Conservation (phyloP, 2,113 vertebrate genomes). For the Phyllostomus hastatus region DNA sequence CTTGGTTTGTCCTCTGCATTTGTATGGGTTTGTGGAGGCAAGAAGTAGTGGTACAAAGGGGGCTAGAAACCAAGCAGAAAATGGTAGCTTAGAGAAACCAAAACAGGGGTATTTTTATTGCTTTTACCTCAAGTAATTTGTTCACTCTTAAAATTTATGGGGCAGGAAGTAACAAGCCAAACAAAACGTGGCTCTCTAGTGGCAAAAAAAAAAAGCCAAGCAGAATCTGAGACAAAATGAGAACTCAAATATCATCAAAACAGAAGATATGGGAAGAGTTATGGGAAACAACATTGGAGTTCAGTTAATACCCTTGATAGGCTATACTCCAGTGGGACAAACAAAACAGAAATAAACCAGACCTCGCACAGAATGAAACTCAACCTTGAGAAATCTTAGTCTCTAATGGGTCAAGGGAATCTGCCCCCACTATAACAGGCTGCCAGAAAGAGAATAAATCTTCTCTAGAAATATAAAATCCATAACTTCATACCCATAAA, state of each 20-base stretch:
- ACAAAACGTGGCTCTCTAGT: background rate
- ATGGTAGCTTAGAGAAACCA: background rate
- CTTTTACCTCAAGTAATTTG: background rate
- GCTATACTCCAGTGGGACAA: background rate
- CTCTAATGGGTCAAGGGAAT: background rate
- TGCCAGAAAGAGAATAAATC: background rate
- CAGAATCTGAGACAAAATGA: background rate
- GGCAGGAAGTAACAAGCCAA: background rate
- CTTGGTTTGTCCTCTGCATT: background rate
- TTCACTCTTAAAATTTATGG: background rate
- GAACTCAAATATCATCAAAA: background rate
- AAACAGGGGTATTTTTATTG: background rate
- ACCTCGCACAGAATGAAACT: background rate
- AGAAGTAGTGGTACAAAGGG: no score
- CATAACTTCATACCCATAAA: background rate
- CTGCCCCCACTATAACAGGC: background rate
- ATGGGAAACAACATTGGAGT: accelerated
- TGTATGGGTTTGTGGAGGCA: accelerated
- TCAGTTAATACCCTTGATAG: background rate
- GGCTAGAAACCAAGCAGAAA: background rate
- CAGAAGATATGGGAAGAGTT: background rate
- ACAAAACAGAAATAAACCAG: background rate
- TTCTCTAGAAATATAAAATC: background rate
- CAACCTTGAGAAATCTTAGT: background rate
- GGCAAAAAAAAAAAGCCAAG: background rate